Conservation (phyloP, 2,797 vertebrate genomes). For the Synaphobranchus kaupii region DNA sequence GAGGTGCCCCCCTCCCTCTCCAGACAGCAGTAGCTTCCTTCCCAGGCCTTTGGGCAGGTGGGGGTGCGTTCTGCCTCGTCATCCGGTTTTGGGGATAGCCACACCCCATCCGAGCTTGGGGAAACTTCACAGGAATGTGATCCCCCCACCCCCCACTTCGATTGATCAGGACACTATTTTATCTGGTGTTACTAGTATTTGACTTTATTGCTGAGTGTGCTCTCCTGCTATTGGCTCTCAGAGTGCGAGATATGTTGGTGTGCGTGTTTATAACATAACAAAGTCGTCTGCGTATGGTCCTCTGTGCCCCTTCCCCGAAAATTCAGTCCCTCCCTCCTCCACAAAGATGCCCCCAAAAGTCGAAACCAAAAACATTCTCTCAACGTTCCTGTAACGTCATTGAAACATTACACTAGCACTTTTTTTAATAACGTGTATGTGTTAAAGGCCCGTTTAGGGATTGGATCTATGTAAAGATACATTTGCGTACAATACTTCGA, state of each 20-base stretch:
- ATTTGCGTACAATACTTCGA: too few species aligned
- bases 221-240: too few species aligned
- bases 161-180: too few species aligned
- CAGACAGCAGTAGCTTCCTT: constrained; percentile 66
- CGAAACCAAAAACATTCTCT: not conserved
- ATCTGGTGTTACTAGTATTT: too few species aligned
- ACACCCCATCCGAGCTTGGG: constrained; percentile 52
- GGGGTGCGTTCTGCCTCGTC: constrained; percentile 52
- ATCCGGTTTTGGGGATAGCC: constrained; percentile 24
- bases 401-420: not conserved
- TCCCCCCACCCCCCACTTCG: not conserved
- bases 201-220: too few species aligned
- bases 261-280: too few species aligned
- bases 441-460: too few species aligned
- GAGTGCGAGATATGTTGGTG: too few species aligned
- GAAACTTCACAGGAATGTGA: constrained; percentile 42
- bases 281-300: too few species aligned
- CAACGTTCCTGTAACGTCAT: not conserved
- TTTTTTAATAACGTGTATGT: not conserved
- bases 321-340: not conserved
- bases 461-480: too few species aligned
- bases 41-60: constrained; percentile 48
- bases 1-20: not conserved
- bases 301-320: not conserved
- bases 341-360: not conserved